Conservation (phyloP, 2,797 vertebrate species). For the Discoglossus pictus region DNA sequence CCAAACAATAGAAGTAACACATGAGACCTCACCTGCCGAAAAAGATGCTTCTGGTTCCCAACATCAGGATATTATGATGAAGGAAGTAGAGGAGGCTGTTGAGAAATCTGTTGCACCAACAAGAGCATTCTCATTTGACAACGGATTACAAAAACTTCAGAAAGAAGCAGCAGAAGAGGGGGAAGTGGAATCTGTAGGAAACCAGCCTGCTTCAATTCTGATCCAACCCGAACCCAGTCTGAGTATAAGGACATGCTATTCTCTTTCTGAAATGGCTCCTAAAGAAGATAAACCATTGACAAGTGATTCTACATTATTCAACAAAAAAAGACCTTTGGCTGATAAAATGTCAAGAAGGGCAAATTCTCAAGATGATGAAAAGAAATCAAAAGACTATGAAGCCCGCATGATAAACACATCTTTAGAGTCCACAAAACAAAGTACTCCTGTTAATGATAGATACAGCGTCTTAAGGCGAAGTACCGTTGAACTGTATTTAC, state of each 20-base stretch:
- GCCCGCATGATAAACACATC: constrained; percentile 20
- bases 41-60: neutral
- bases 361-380: neutral
- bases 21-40: neutral
- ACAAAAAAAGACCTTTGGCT: no score
- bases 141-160: constrained; percentile 12
- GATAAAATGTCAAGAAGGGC: no score
- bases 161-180: constrained; percentile 54
- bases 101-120: constrained; percentile 6
- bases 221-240: neutral
- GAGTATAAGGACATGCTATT: neutral
- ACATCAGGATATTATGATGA: neutral
- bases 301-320: no score
- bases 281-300: neutral
- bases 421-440: constrained; percentile 41
- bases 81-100: constrained; percentile 15
- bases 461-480: constrained; percentile 36
- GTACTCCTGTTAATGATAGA: constrained; percentile 43
- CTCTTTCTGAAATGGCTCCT: constrained; percentile 17
- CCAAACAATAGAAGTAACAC: neutral
- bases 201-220: constrained; percentile 6
- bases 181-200: constrained; percentile 6
- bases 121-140: constrained; percentile 2
- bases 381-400: neutral
- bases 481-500: constrained; percentile 28